Conservation (phyloP, 35 echinoderm and acorn worm genomes). For the Heliocidaris erythrogramma region DNA sequence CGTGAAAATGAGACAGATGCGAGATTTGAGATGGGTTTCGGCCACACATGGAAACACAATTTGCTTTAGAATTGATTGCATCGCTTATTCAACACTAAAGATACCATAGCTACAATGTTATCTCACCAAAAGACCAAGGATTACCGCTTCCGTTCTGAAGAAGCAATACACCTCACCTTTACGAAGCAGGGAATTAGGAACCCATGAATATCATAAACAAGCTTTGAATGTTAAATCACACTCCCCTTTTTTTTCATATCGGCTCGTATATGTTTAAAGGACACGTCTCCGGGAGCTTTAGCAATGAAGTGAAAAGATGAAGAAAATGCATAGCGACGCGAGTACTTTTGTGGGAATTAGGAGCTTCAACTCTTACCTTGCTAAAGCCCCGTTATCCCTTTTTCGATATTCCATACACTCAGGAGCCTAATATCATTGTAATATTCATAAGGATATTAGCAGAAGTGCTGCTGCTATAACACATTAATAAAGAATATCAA, state of each 20-base stretch:
- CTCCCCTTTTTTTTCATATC: not conserved
- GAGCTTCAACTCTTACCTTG: not conserved
- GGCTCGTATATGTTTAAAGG: not conserved
- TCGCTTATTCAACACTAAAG: not conserved
- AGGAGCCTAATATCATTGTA: not conserved
- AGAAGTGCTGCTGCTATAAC: not conserved
- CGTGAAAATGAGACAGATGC: not conserved
- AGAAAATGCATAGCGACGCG: not conserved
- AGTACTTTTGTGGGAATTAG: not conserved
- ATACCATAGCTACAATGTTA: not conserved
- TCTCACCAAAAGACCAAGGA: not conserved
- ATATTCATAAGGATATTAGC: not conserved
- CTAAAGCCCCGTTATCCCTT: not conserved
- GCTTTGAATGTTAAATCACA: constrained; percentile 1
- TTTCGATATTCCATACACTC: not conserved
- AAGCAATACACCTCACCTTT: not conserved
- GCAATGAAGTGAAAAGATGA: not conserved
- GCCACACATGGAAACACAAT: not conserved
- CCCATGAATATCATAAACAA: not conserved
- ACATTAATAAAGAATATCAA: too few species aligned
- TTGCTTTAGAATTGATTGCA: not conserved
- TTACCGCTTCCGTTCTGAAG: not conserved
- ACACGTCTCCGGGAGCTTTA: not conserved
- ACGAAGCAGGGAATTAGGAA: not conserved
- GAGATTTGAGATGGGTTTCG: not conserved